phyloP scores from a whole-genome alignment of 2,797 vertebrate genomes.

The Trachops cirrhosus region DNA sequence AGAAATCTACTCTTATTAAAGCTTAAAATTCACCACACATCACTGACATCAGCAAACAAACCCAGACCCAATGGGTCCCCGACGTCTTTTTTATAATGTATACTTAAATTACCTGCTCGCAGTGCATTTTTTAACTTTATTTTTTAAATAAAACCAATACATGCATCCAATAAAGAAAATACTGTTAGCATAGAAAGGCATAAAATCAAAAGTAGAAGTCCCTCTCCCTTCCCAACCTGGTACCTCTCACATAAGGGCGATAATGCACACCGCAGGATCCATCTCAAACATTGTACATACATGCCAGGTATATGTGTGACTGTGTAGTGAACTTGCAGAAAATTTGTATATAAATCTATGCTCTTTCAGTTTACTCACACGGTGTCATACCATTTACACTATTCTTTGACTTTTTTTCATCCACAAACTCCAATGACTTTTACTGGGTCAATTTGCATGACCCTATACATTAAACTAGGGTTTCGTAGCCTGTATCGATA shows the following conservation, averaged over 20 bases:
- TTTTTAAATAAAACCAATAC: constrained; percentile 61
- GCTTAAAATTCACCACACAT: constrained; percentile 74
- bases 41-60: constrained; percentile 78
- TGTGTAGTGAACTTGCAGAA: too few species aligned
- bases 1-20: constrained; percentile 60
- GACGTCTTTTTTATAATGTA: constrained; percentile 57
- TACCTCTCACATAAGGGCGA: constrained; percentile 26
- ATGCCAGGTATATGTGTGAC: not conserved
- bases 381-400: not conserved
- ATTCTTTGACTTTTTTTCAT: not conserved
- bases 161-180: not conserved
- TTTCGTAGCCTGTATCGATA: not conserved
- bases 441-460: not conserved
- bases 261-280: not conserved
- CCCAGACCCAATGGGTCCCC: constrained; percentile 63
- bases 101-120: constrained; percentile 47
- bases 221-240: not conserved
- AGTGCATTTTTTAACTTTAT: constrained; percentile 53
- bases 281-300: not conserved
- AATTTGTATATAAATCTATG: not conserved
- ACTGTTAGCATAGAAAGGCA: not conserved
- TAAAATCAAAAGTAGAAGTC: not conserved
- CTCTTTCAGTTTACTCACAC: not conserved
- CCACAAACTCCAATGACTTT: not conserved
- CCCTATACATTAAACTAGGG: not conserved